A percentile compares a stretch with the other conserved stretches of the same genome.
phyloP scores from a whole-genome alignment of 2,113 vertebrate species.

The Boleophthalmus pectinirostris region DNA sequence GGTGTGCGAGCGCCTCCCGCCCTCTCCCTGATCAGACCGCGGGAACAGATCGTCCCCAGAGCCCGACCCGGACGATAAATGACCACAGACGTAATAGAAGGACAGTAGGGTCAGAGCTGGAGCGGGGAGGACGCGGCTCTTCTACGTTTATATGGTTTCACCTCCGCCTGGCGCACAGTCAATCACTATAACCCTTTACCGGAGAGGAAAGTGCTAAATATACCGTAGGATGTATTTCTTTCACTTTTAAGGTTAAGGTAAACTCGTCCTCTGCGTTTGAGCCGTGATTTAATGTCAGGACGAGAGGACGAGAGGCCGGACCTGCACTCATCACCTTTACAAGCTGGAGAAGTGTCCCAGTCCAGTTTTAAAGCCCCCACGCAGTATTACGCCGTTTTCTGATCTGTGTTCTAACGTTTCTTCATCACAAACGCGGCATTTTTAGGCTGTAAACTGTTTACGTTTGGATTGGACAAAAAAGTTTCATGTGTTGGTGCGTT shows the following conservation, averaged over 20 bases:
- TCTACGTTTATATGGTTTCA: slow-evolving; percentile 1
- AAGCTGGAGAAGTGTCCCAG: too few relatives aligned
- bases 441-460: too few relatives aligned
- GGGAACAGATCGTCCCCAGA: slow-evolving; percentile 2
- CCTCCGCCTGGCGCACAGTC: neutral
- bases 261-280: neutral
- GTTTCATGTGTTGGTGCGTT: too few relatives aligned
- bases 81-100: slow-evolving; percentile 4
- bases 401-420: too few relatives aligned
- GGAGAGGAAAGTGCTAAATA: neutral
- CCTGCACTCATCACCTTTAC: too few relatives aligned
- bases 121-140: neutral
- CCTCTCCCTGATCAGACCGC: slow-evolving; percentile 15
- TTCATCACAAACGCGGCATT: too few relatives aligned
- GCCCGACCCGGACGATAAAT: slow-evolving; percentile 34
- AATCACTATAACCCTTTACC: neutral
- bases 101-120: slow-evolving; percentile 26
- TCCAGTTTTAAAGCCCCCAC: too few relatives aligned
- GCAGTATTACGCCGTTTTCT: too few relatives aligned
- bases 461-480: too few relatives aligned
- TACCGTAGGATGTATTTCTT: neutral
- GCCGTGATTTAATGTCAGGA: neutral
- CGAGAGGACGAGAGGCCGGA: too few relatives aligned
- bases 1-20: neutral
- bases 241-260: neutral